phyloP scores from a whole-genome alignment of 37 sponge, comb jelly and placozoan genomes.

The Ephydatia muelleri region DNA sequence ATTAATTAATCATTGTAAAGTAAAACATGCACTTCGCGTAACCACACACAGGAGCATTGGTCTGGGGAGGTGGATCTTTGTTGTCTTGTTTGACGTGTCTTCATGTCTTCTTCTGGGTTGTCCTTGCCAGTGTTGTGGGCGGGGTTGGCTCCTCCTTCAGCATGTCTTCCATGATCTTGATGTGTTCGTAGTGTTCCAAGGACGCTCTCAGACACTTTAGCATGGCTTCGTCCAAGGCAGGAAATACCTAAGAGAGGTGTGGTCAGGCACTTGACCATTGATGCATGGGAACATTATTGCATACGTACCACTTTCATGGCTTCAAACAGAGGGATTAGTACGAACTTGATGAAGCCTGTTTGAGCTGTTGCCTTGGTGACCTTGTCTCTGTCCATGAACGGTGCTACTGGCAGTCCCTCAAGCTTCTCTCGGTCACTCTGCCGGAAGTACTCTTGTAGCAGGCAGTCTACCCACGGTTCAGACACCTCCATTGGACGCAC shows the following conservation, averaged over 20 bases:
- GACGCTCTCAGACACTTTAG: conserved; percentile 54
- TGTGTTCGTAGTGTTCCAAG: conserved; percentile 68
- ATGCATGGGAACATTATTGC: not conserved
- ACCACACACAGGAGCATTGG: no score
- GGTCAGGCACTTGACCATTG: not conserved
- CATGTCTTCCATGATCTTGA: conserved; percentile 79
- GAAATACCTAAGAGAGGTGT: conserved; percentile 56
- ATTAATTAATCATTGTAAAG: no score
- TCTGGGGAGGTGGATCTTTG: not conserved
- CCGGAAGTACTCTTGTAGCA: conserved; percentile 87
- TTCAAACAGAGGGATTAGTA: conserved; percentile 84
- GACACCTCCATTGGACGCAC: conserved; percentile 80
- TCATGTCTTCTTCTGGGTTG: not conserved
- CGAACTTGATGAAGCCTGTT: conserved; percentile 84
- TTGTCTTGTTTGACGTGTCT: not conserved
- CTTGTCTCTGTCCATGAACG: conserved; percentile 93
- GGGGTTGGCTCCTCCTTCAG: conserved; percentile 42
- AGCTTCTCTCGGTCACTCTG: conserved; percentile 87
- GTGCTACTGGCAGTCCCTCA: conserved; percentile 84
- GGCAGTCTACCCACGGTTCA: conserved; percentile 92
- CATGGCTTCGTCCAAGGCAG: conserved; percentile 67
- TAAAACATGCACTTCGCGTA: no score
- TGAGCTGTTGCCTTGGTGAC: conserved; percentile 84
- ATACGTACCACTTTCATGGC: conserved; percentile 41
- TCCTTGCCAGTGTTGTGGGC: not conserved